Conservation (phyloP, 2,797 vertebrate species). For the Crocodylus rhombifer region DNA sequence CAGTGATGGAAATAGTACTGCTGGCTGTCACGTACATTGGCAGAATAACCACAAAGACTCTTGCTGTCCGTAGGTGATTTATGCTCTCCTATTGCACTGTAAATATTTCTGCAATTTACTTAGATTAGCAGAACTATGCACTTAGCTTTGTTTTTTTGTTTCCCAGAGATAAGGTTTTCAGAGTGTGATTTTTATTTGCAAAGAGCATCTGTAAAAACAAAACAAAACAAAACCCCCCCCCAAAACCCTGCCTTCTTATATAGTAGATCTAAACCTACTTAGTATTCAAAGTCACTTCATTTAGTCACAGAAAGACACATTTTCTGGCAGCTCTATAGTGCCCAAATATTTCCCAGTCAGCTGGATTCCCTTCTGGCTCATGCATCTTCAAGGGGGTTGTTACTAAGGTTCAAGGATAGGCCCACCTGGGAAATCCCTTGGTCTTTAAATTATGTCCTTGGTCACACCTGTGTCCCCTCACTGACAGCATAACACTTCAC, state of each 20-base stretch:
- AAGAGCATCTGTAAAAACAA: rapidly evolving
- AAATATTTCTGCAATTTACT: not conserved
- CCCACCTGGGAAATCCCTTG: rapidly evolving
- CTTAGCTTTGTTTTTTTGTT: not conserved
- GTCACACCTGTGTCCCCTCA: not conserved
- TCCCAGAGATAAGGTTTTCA: not conserved
- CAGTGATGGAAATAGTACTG: not conserved
- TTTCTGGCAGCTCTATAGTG: rapidly evolving
- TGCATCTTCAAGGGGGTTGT: rapidly evolving
- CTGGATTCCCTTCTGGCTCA: rapidly evolving
- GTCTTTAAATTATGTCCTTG: rapidly evolving
- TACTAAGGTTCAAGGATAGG: rapidly evolving
- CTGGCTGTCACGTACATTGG: rapidly evolving
- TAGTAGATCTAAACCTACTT: not conserved
- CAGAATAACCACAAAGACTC: not conserved
- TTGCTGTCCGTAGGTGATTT: not conserved
- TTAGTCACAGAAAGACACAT: rapidly evolving
- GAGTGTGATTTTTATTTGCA: not conserved
- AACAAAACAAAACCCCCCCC: rapidly evolving
- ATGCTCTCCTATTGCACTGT: rapidly evolving
- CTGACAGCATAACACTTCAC: rapidly evolving
- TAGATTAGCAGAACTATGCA: not conserved
- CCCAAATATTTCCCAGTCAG: rapidly evolving
- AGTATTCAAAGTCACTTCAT: rapidly evolving
- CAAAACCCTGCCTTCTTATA: not conserved